Evolutionary conservation across 2,797 vertebrate genomes (phyloP), one percentile per base, ranked within the genome.

Genomic region (Pterois miles): DNA sequence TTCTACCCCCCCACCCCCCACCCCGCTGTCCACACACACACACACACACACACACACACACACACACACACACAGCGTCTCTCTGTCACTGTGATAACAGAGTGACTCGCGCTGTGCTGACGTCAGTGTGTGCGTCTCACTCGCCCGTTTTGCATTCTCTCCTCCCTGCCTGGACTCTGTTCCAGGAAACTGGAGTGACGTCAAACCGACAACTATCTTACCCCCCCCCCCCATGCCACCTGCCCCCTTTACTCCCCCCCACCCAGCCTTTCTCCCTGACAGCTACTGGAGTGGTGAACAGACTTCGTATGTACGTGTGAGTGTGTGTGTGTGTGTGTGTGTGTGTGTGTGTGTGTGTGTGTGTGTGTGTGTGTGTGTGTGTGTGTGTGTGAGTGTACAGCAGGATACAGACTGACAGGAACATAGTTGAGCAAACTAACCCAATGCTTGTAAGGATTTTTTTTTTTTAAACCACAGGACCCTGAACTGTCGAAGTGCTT

Each of bases 91-190:
- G 89, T 83, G 95, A 94, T 95, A 94, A 89, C 95, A 92, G 87
- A 90, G 91, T 92, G 95, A 95, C 94, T 95, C 56, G 80, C 43
- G 29, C 83, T 90, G 83, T 70, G 93, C 94, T 98, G 96, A 98
- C 96, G 97, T 97, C 96, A 97, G 95, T 92, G 90, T 91, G 84
- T 93, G 95, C 94, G 94, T 96, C 96, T 94, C 93, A 91, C 94
- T 94, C 88, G 86, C 69, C 90, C 94, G 89, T 94, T 95, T 95
- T 96, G 95, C 95, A 96, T 97, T 96, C 96, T 95, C 96, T 95
- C 95, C 95, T 86, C 88, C 83, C 85, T 71, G 71, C 86, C 78
- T 81, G 76, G 65, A 82, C 89, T 80, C 74, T 87, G 89, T 95
- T 95, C 95, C 93, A 95, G 94, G 94, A 95, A 95, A 94, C 91